phyloP scores from a whole-genome alignment of 1,140 invertebrate genomes.

The Sycophaga agraensis region DNA sequence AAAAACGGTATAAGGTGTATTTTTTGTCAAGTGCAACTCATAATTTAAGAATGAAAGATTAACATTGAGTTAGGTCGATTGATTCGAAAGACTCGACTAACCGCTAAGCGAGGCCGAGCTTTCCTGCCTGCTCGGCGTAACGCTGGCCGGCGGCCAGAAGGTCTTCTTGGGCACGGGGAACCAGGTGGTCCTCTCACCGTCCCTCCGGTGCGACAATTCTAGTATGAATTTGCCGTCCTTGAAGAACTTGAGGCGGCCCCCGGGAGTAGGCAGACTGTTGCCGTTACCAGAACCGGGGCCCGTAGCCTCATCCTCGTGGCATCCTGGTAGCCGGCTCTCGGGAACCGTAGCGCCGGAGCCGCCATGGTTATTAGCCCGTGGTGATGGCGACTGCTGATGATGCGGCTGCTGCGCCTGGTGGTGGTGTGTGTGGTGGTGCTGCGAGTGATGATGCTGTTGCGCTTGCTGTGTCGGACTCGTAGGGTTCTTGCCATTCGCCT shows the following conservation, averaged over 20 bases:
- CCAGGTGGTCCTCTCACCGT: slow-evolving; percentile 80
- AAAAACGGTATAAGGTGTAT: too few species aligned
- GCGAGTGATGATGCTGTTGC: slow-evolving; percentile 28
- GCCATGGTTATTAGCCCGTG: not conserved
- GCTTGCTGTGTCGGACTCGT: too few species aligned
- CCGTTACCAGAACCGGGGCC: not conserved
- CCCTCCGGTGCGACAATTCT: slow-evolving; percentile 78
- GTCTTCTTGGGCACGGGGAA: slow-evolving; percentile 83
- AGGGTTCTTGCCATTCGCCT: slow-evolving; percentile 56
- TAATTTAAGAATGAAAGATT: too few species aligned
- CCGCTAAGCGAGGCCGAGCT: slow-evolving; percentile 67
- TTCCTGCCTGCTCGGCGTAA: slow-evolving; percentile 63
- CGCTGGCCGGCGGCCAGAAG: slow-evolving; percentile 76
- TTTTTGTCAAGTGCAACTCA: too few species aligned
- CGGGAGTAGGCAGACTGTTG: slow-evolving; percentile 50
- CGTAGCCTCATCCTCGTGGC: not conserved
- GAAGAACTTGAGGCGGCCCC: slow-evolving; percentile 63
- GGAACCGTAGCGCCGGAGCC: not conserved
- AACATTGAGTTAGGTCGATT: too few species aligned
- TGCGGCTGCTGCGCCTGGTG: slow-evolving; percentile 26
- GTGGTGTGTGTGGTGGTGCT: not conserved
- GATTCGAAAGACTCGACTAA: too few species aligned
- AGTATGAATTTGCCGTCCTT: slow-evolving; percentile 86
- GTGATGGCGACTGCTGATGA: not conserved
- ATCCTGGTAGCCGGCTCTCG: not conserved